These are phyloP conservation scores for Diarsia rubi DNA, from an alignment of 2,888 invertebrate genomes.

Conservation along the genomic window DNA sequence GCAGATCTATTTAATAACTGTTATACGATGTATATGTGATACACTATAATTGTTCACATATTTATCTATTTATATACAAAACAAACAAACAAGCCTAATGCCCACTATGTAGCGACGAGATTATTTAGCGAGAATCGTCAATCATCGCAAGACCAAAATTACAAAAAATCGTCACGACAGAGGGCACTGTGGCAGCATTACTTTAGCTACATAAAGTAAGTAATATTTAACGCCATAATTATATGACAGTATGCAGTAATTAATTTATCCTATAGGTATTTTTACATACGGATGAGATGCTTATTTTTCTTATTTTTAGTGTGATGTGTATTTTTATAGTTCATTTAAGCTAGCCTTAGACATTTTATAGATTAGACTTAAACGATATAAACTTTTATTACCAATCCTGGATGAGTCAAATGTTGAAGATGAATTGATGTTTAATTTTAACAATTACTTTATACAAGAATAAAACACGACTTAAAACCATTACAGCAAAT, in stretches of 20 bases:
- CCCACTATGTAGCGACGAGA: background rate
- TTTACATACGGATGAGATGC: background rate
- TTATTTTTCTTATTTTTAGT: background rate
- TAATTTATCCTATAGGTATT: background rate
- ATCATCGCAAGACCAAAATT: background rate
- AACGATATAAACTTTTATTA: background rate
- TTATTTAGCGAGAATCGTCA: background rate
- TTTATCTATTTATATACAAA: slow-evolving; percentile 47
- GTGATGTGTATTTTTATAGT: background rate
- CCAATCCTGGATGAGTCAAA: background rate
- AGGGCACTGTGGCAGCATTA: background rate
- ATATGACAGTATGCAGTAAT: background rate
- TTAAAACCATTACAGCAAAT: background rate
- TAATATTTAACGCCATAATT: background rate
- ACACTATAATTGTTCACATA: slow-evolving; percentile 36
- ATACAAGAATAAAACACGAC: background rate
- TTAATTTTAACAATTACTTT: background rate
- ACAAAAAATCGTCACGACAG: background rate
- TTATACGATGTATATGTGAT: too few relatives aligned
- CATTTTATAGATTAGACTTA: too few relatives aligned
- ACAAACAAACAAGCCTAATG: background rate
- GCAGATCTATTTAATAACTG: background rate
- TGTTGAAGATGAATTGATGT: background rate
- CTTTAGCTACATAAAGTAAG: background rate
- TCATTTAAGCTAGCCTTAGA: background rate